Evolutionary conservation across 1,140 invertebrate genomes (phyloP).

Genomic region (Diabrotica undecimpunctata): DNA sequence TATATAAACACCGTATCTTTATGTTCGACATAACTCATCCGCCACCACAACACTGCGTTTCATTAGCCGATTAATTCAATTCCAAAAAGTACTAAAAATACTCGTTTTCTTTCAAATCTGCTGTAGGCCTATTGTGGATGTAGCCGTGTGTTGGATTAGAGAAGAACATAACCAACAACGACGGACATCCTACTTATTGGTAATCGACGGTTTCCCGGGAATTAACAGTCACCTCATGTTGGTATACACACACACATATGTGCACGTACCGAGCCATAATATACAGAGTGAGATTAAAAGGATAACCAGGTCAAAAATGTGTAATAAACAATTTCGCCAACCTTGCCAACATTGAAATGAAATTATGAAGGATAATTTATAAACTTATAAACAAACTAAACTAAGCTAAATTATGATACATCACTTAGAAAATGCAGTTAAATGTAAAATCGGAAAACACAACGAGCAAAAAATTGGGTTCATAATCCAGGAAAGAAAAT

Average conservation of each 20-base stretch:
- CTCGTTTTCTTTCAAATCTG: not conserved
- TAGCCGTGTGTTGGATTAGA: not conserved
- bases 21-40: no score
- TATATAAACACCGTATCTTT: no score
- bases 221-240: conserved; percentile 39
- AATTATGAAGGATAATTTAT: no score
- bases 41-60: no score
- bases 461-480: no score
- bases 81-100: not conserved
- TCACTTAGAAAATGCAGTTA: no score
- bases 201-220: conserved; percentile 46
- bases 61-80: no score
- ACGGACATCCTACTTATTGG: conserved; percentile 46
- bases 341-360: no score
- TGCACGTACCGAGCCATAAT: conserved; percentile 18
- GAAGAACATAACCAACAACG: conserved; percentile 23
- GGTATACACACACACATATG: conserved; percentile 23
- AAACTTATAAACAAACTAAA: no score
- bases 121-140: not conserved
- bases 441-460: no score
- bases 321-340: not conserved
- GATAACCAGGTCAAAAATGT: not conserved
- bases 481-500: no score
- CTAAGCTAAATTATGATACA: no score
- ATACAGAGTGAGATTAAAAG: conserved; percentile 16